phyloP scores from a whole-genome alignment of 2,888 invertebrate genomes.

The Acrobasis consociella region DNA sequence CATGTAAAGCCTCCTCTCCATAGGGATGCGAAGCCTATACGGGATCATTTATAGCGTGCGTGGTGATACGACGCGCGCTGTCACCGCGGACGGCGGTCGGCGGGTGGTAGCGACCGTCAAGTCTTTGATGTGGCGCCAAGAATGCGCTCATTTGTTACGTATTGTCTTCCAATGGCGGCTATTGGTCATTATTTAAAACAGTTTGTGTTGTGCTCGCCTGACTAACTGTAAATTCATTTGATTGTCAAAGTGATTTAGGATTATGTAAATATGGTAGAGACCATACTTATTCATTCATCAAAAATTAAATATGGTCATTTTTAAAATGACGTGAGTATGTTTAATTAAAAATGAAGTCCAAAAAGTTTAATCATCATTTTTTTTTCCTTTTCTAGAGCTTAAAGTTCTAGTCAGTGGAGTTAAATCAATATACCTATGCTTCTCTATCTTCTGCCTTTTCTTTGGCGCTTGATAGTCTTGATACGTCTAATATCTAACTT shows the following conservation, averaged over 20 bases:
- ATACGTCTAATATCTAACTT: too few species aligned
- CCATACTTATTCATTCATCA: too few species aligned
- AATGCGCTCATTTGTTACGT: conserved; percentile 20
- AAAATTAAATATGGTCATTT: too few species aligned
- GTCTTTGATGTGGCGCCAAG: conserved; percentile 31
- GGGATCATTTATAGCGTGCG: conserved; percentile 22
- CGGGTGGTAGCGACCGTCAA: conserved; percentile 45
- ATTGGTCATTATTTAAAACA: conserved; percentile 7
- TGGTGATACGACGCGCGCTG: conserved; percentile 40
- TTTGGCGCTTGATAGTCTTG: too few species aligned
- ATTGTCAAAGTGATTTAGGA: not conserved
- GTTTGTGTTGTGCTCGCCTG: not conserved
- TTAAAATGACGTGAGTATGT: too few species aligned
- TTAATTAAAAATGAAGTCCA: too few species aligned
- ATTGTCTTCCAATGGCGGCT: conserved; percentile 2
- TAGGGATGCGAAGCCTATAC: conserved; percentile 17
- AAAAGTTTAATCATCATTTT: too few species aligned
- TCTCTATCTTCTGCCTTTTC: too few species aligned
- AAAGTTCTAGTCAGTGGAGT: too few species aligned
- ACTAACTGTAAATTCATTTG: not conserved
- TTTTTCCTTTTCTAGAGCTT: too few species aligned
- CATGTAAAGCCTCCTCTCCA: conserved; percentile 14
- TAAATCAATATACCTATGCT: too few species aligned
- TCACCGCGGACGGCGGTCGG: conserved; percentile 48
- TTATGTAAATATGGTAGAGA: too few species aligned